phyloP scores from a whole-genome alignment of 2,888 invertebrate genomes.

The Lasioglossum zephyrum region DNA sequence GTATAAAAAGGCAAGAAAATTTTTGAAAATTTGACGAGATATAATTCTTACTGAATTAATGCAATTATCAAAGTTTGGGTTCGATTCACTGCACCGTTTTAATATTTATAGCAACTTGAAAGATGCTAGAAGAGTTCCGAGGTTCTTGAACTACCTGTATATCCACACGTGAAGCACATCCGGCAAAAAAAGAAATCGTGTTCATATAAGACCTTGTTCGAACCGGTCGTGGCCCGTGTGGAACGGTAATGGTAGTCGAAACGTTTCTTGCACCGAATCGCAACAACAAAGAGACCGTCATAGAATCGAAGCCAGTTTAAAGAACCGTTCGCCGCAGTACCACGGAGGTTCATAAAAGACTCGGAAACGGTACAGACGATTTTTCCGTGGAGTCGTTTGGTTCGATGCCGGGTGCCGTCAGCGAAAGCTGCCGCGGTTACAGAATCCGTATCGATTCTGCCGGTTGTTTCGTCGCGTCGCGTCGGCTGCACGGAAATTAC shows the following conservation, averaged over 20 bases:
- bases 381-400: background rate
- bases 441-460: conserved; percentile 54
- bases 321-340: background rate
- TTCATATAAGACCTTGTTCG: background rate
- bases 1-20: too few relatives aligned
- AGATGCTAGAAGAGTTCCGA: too few relatives aligned
- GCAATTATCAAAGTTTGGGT: too few relatives aligned
- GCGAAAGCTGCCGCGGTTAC: conserved; percentile 9
- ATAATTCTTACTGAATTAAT: too few relatives aligned
- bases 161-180: background rate
- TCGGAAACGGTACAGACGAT: background rate
- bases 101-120: too few relatives aligned
- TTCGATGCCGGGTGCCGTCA: conserved; percentile 3
- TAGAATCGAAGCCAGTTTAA: background rate
- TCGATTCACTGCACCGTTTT: too few relatives aligned
- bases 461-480: conserved; percentile 29
- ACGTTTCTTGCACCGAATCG: background rate
- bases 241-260: conserved; percentile 9
- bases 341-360: background rate
- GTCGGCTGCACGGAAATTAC: conserved; percentile 59
- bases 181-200: background rate
- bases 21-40: too few relatives aligned
- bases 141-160: too few relatives aligned
- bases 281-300: background rate
- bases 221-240: background rate